Evolutionary conservation across 2,888 invertebrate species (phyloP), one percentile per base, ranked within the genome.

Genomic region (Protophormia terraenovae): DNA sequence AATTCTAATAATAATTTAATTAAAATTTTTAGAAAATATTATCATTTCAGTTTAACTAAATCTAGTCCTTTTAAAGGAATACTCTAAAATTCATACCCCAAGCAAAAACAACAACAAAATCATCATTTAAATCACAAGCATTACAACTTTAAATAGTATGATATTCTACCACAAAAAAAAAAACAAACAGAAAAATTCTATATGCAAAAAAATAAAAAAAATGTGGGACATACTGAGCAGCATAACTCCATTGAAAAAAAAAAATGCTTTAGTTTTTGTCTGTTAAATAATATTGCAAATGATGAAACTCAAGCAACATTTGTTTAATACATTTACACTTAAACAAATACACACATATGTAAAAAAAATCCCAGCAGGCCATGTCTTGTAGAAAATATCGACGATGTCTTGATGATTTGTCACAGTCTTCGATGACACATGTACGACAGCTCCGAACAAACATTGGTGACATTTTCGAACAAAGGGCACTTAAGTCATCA

Each of bases 81-180:
- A 14, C 35, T 62, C 5, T 16, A 16, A 4, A 14, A 1, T 24
- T 38, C 22, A 24, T 4, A 22, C 22, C 14, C 2, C 22, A 67
- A 41, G 12, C 19, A 5, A 66, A 1, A 19, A 3, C 32, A 32
- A 24, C 45, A 24, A 1, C 27, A 71, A 55, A 16, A 58, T 60
- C 27, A 71, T 50, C 64, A 27, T 83, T 76, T 69, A 62, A 76
- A 82, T 38, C 38, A n/a, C n/a, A n/a, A n/a, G n/a, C n/a, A 69
- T 64, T 64, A 77, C 35, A n/a, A 75, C n/a, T 64, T 16, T 19
- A 66, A 82, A 71, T n/a, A 58, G 29, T 71, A 58, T 50, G 66
- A 64, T 55, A 47, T 55, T 22, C 29, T 27, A 77, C 64, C 64
- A 41, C 55, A 62, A 73, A 41, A 35, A 0, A 35, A 45, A 62